Conservation (phyloP, 2,888 invertebrate genomes). For the Amblyjoppa proteus region DNA sequence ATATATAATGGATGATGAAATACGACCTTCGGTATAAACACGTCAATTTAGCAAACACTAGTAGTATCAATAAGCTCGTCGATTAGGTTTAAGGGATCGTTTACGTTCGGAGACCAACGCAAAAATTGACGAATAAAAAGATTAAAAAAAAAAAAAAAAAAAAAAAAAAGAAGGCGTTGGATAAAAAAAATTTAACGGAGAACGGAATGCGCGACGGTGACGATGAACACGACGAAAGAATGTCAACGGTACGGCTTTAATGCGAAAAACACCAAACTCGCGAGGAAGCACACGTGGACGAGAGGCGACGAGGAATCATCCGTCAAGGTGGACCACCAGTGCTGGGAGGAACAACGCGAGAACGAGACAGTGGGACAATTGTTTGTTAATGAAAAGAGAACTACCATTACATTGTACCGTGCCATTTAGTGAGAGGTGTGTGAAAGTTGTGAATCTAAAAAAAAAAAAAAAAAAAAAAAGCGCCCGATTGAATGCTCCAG, state of each 20-base stretch:
- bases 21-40: constrained; percentile 82
- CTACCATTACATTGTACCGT: constrained; percentile 51
- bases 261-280: constrained; percentile 24
- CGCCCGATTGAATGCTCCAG: constrained; percentile 75
- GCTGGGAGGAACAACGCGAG: constrained; percentile 19
- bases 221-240: constrained; percentile 10
- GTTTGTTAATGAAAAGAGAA: constrained; percentile 52
- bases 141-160: constrained; percentile 39
- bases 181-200: constrained; percentile 36
- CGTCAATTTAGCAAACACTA: constrained; percentile 84
- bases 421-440: constrained; percentile 63
- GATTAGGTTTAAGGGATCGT: constrained; percentile 62
- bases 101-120: constrained; percentile 54
- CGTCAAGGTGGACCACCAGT: not conserved
- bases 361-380: constrained; percentile 45
- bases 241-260: not conserved
- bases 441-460: constrained; percentile 52
- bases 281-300: constrained; percentile 24
- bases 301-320: constrained; percentile 31
- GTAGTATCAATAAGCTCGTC: constrained; percentile 80
- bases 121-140: constrained; percentile 42
- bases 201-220: not conserved
- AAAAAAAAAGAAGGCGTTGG: constrained; percentile 55
- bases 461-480: constrained; percentile 58
- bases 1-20: constrained; percentile 60